Base-by-base conservation (phyloP, 2,797 vertebrate genomes). In the Rhinatrema bivittatum region DNA sequence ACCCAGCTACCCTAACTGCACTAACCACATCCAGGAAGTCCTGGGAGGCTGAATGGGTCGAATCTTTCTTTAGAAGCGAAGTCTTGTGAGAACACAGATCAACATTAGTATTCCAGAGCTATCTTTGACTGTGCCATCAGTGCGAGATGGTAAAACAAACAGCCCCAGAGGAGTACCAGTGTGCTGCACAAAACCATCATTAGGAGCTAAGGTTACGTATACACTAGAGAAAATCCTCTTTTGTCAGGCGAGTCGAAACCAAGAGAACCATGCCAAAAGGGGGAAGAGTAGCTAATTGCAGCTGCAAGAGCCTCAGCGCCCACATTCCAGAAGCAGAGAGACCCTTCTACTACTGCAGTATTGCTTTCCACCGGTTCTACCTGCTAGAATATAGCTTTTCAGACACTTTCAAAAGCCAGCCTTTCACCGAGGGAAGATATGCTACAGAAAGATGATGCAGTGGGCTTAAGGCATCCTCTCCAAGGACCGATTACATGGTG, bases 31-130 rank as follows among this genome's bases (percentile, higher is more conserved):
- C 12, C n/a, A 8, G 23, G n/a, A n/a, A n/a, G n/a, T n/a, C n/a
- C n/a, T n/a, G n/a, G n/a, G 32, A 20, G 14, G 7, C 23, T 31
- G 36, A 58, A 58, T 21, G 42, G 36, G 19, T 29, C 25, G 20
- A 38, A 36, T 43, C 18, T 36, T 33, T 41, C 51, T 51, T 57
- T 12, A 33, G 17, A 59, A 53, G 55, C 4, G 28, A 13, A 53
- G 50, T 29, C 32, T 1, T 15, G 39, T 25, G 23, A 49, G 51
- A 63, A 46, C n/a, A 39, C 50, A 38, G 4, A 16, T 9, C 5
- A 14, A 28, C 18, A 53, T 57, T 55, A 61, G 49, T 41, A 65
- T 48, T 53, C 65, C 26, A 45, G 9, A 32, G 56, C 19, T 31
- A 12, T 60, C 1, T 0, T 40, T 22, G 42, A 42, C 32, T 9